Evolutionary conservation across 2,113 vertebrate genomes (phyloP), one percentile per base, ranked within the genome.

Genomic region (Isichthys henryi): DNA sequence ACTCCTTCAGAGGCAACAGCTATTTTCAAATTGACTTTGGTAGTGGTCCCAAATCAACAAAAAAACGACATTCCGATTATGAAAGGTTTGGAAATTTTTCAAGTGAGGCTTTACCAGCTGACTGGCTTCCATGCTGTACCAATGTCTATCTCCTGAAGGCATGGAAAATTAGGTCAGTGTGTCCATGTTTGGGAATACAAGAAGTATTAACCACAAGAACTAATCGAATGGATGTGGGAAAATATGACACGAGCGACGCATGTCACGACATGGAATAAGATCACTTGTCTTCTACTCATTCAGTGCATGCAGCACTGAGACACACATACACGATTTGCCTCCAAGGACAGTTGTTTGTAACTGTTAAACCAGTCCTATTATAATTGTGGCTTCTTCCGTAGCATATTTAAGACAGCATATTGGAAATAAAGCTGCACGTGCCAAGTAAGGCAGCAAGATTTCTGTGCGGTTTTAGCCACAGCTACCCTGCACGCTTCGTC

Each of bases 91-190:
- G 19, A 23, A n/a, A n/a, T 13, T 43, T 43, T 84, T 21, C 45
- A 48, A 43, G 39, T 84, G 21, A 48, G 43, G 45, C 35, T 84
- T 48, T 48, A 48, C 5, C 21, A 84, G 80, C 80, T 84, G 21
- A 43, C 39, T 48, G 19, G 82, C 39, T 84, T 84, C 19, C 31
- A 35, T 0, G 50, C 10, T 27, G n/a, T 19, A 19, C 48, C n/a
- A 50, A 48, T 87, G 27, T 53, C 50, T 53, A 31, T 87, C 85
- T 17, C 85, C 50, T 39, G 17, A 35, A 87, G 85, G 82, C 82
- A 46, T 84, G 82, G 85, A 87, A 56, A 87, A 87, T 87, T 53
- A 39, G 85, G 50, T 87, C 85, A 87, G n/a, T 35, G 50, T 53
- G 49, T 86, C 83, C 48, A 27, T 45, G 46, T 86, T 86, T 56